Percentiles rank a stretch among this genome's conserved stretches.
Conservation (phyloP, 2,113 vertebrate genomes). For the Nymphicus hollandicus region DNA sequence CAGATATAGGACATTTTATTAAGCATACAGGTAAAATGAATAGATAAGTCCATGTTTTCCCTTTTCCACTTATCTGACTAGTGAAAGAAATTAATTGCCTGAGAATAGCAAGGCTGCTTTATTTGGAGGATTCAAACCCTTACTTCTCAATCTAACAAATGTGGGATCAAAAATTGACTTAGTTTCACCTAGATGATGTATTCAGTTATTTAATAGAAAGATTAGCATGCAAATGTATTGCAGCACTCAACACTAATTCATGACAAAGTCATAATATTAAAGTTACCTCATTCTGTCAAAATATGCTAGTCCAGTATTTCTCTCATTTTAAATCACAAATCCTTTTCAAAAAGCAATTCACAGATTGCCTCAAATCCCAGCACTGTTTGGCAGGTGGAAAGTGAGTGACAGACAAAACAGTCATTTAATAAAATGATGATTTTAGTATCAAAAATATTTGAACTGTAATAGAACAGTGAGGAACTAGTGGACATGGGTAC, state of each 20-base stretch:
- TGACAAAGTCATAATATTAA: slow-evolving; percentile 3
- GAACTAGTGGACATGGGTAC: neutral
- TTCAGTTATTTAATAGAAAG: slow-evolving; percentile 3
- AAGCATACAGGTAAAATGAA: neutral
- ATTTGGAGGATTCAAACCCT: neutral
- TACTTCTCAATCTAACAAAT: neutral
- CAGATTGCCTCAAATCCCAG: slow-evolving; percentile 38
- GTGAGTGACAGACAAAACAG: neutral
- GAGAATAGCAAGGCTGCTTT: neutral
- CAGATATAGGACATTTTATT: neutral
- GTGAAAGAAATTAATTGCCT: neutral
- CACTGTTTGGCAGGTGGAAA: slow-evolving; percentile 2
- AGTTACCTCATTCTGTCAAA: slow-evolving; percentile 54
- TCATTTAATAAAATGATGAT: neutral
- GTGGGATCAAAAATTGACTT: neutral
- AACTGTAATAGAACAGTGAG: neutral
- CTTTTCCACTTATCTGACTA: neutral
- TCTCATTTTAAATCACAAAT: slow-evolving; percentile 22
- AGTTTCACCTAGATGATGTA: neutral
- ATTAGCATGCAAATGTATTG: slow-evolving; percentile 41
- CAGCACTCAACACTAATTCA: slow-evolving; percentile 1
- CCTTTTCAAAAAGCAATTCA: neutral
- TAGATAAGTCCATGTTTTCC: neutral
- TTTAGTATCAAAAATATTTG: neutral
- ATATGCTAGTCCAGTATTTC: neutral